Evolutionary conservation across 2,888 invertebrate species (phyloP), one percentile per base, ranked within the genome.

Genomic region (Conchocele bisecta): DNA sequence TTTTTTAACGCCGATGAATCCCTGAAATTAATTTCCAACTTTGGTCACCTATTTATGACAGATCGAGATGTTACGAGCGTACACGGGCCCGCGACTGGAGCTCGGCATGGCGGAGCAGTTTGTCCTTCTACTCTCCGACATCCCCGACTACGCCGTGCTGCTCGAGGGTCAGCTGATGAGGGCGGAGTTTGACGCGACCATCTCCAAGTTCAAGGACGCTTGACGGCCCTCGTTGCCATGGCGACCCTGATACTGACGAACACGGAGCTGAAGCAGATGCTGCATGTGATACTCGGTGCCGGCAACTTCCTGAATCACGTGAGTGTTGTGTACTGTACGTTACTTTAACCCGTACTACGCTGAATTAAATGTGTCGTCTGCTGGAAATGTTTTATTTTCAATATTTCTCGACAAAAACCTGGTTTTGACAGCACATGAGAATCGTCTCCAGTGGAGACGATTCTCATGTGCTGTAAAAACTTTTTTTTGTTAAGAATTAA

Each of bases 61-160:
- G 92, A 81, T 92, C 53, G 81, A 86, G 57, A 83, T 89, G 59
- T 75, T 92, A 35, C 87, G 86, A 59, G 78, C 84, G 7, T 91
- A 90, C 80, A 78, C 75, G 4, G 91, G 89, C 11, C 89, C 91
- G 26, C 66, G 83, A 13, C 79, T 84, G 6, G 88, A 88, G 48
- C 82, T 92, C 3, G 92, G 91, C 3, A 83, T 86, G 56, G 92
- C 92, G 2, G 92, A 92, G 70, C 89, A 89, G 83, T 92, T 92
- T 83, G 89, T 89, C 39, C 75, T 90, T 6, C 79, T 89, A 11
- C 82, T 92, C 11, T 82, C 89, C 2, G 86, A 88, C 58, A 83
- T 92, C 13, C 88, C 91, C 0, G 85, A 88, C 69, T 92, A 91
- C 84, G 76, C 77, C 2, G 75, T 91, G 1, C 82, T 91, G 17